Base-by-base conservation (phyloP, 1,140 invertebrate genomes). In the Drosophila santomea region DNA sequence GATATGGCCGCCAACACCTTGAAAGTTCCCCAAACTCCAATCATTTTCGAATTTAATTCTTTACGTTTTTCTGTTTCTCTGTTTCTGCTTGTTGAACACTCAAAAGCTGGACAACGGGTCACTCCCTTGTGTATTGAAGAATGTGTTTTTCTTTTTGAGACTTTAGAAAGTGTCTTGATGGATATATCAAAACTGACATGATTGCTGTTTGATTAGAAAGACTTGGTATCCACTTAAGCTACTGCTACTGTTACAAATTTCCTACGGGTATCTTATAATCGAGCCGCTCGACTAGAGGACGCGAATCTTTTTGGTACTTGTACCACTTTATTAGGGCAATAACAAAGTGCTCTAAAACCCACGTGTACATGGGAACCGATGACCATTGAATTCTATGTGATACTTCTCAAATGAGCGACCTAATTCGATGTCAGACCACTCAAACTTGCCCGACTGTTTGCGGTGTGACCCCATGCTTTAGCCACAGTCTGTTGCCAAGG, bases 1-100 rank as follows among this genome's bases (percentile, higher is more conserved):
- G 97, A 92, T 15, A 96, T 95, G 25, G 97, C 97, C 57, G 96
- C 96, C 61, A 98, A 94, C 11, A 97, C 97, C 38, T 96, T 97
- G 50, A 96, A 96, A 81, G 97, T 95, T 47, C 96, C 96, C 25
- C 8, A 17, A 74, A 51, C n/a, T 45, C 52, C 72, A 63, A 88
- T 54, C 82, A 92, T 91, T 20, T 72, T 73, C 56, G 23, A 57
- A 71, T 39, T 74, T 78, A 43, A 20, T 8, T 2, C 4, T 15
- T 4, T 28, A n/a, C 25, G n/a, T 6, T 11, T 47, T 32, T 10
- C n/a, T 10, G 17, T 51, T 67, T 32, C 4, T 15, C n/a, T 10
- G 17, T 51, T 67, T 32, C 4, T 15, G 11, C 17, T 28, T 66
- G 8, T 47, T 47, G 14, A 6, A 54, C 17, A 25, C 38, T n/a